A percentile compares a stretch with the other conserved stretches of the same genome.
Evolutionary conservation across 2,888 invertebrate genomes (phyloP).

Genomic region (Xanthostigma xanthostigma): DNA sequence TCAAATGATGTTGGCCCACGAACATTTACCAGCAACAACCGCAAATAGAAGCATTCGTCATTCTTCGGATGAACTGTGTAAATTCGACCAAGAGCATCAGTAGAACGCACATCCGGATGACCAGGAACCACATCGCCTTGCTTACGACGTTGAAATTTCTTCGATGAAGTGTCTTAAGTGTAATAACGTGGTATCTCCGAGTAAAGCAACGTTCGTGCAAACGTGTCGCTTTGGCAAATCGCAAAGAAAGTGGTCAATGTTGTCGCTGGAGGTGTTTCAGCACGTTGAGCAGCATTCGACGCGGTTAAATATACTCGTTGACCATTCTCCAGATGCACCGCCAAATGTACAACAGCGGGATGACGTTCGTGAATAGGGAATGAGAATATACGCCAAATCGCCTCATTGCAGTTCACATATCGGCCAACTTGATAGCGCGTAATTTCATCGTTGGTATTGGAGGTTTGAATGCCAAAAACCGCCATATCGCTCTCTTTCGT

Average conservation of each 20-base stretch:
- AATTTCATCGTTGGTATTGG: conserved; percentile 12
- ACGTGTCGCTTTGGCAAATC: conserved; percentile 12
- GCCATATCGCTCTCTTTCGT: conserved; percentile 15
- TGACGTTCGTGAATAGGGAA: conserved; percentile 16
- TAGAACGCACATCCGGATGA: conserved; percentile 9
- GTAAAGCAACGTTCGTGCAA: conserved; percentile 20
- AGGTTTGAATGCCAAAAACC: conserved; percentile 9
- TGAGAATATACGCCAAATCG: conserved; percentile 12
- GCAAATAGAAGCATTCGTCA: conserved; percentile 19
- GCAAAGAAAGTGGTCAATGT: conserved; percentile 13
- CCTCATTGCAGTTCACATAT: conserved; percentile 14
- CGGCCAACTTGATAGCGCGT: conserved; percentile 13
- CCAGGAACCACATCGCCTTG: conserved; percentile 14
- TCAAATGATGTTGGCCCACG: conserved; percentile 21
- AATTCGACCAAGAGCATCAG: conserved; percentile 16
- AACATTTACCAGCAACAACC: conserved; percentile 19
- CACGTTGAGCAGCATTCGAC: conserved; percentile 8
- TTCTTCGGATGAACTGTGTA: conserved; percentile 20
- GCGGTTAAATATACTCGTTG: conserved; percentile 14
- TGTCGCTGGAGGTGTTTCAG: conserved; percentile 10
- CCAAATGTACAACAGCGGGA: conserved; percentile 18
- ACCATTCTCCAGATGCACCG: conserved; percentile 13
- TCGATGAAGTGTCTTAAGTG: conserved; percentile 20
- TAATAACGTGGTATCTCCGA: conserved; percentile 21
- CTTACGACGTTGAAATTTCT: conserved; percentile 20